Percentiles rank a stretch among this genome's conserved stretches.
phyloP scores from a whole-genome alignment of 2,113 vertebrate species.

The Pseudopodoces humilis region DNA sequence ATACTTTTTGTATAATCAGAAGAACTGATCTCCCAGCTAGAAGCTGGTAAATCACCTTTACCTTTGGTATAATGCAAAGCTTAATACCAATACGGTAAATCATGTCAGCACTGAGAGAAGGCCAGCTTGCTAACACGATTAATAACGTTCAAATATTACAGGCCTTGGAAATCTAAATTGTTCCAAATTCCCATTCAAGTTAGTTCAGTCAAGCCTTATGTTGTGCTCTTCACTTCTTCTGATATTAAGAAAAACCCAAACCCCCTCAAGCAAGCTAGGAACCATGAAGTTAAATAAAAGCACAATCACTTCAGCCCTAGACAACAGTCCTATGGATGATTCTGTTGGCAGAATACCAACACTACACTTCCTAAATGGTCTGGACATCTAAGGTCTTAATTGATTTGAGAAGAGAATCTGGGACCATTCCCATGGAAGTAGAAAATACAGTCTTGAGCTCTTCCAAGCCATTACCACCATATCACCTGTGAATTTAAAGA shows the following conservation, averaged over 20 bases:
- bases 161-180: background rate
- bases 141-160: background rate
- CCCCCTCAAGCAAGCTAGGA: background rate
- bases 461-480: background rate
- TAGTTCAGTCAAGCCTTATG: background rate
- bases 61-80: background rate
- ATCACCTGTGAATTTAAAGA: background rate
- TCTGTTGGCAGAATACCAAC: background rate
- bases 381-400: background rate
- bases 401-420: background rate
- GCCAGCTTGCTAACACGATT: background rate
- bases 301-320: background rate
- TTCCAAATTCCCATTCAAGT: background rate
- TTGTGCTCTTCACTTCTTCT: background rate
- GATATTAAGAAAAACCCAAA: accelerated
- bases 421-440: background rate
- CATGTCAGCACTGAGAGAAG: background rate
- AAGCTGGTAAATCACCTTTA: slow-evolving; percentile 31
- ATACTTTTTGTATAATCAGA: background rate
- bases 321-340: background rate
- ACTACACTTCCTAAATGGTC: background rate
- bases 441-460: background rate
- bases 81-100: slow-evolving; percentile 23
- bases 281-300: background rate
- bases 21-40: background rate